Evolutionary conservation across 1,140 invertebrate species (phyloP).

Genomic region (Thaumatotibia leucotreta): DNA sequence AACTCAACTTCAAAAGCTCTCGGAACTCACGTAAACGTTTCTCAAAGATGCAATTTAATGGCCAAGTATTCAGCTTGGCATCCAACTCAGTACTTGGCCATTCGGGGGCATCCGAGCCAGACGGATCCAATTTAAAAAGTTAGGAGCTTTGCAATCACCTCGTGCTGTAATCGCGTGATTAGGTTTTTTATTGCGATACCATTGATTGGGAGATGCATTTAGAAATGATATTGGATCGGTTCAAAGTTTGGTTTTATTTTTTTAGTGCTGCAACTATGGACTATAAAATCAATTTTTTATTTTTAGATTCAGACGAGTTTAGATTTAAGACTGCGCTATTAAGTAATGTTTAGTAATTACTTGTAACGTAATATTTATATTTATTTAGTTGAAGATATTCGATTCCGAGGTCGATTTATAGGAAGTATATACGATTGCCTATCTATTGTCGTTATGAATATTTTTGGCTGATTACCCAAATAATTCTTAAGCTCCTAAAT

Average conservation of each 20-base stretch:
- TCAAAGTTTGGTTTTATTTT: neutral
- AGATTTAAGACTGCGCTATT: no score
- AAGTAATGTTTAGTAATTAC: no score
- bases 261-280: neutral
- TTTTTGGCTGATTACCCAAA: no score
- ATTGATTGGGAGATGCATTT: conserved; percentile 1
- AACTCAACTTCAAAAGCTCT: neutral
- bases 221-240: neutral
- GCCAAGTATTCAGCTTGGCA: conserved; percentile 52
- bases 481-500: no score
- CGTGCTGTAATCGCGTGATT: conserved; percentile 54
- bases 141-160: conserved; percentile 65
- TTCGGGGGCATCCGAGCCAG: conserved; percentile 53
- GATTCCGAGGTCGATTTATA: no score
- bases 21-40: conserved; percentile 47
- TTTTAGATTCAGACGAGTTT: no score
- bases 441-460: no score
- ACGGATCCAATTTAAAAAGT: conserved; percentile 72
- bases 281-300: no score
- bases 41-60: conserved; percentile 68
- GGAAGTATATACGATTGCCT: no score
- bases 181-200: conserved; percentile 31
- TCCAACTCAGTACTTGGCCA: conserved; percentile 47
- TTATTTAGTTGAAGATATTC: no score
- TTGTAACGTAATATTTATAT: no score